Evolutionary conservation across 2,113 vertebrate species (phyloP).

Genomic region (Apistogramma diplotaenia): DNA sequence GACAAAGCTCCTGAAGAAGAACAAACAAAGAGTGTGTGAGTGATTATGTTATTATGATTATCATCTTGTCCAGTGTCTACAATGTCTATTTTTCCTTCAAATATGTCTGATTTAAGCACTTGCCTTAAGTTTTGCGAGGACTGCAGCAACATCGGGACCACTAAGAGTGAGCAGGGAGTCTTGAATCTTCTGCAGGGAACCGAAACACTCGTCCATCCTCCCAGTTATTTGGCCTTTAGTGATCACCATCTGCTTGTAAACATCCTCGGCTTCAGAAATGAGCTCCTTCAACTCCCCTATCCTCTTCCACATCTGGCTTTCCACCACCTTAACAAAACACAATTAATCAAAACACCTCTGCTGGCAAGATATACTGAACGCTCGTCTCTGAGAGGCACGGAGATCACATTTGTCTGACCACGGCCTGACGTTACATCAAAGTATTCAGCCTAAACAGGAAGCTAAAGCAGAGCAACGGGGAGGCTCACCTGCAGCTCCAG

Average conservation of each 20-base stretch:
- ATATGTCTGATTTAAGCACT: not conserved
- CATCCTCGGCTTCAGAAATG: constrained; percentile 55
- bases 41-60: not conserved
- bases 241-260: constrained; percentile 56
- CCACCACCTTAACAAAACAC: constrained; percentile 59
- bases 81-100: not conserved
- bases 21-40: not conserved
- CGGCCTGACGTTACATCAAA: too few relatives aligned
- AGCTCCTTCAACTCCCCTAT: constrained; percentile 71
- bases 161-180: constrained; percentile 41
- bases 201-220: constrained; percentile 50
- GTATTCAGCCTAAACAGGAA: not conserved
- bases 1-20: constrained; percentile 52
- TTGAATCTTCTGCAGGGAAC: constrained; percentile 50
- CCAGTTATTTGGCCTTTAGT: constrained; percentile 47
- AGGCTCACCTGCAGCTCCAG: constrained; percentile 88
- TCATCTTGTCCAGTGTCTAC: not conserved
- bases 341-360: not conserved
- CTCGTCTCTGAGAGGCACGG: not conserved
- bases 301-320: constrained; percentile 71
- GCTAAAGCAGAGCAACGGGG: not conserved
- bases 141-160: constrained; percentile 26
- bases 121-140: constrained; percentile 62
- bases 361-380: not conserved
- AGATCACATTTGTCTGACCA: too few relatives aligned